These are phyloP conservation scores for Ciconia maguari DNA, from an alignment of 2,113 vertebrate genomes.

Conservation along the genomic window DNA sequence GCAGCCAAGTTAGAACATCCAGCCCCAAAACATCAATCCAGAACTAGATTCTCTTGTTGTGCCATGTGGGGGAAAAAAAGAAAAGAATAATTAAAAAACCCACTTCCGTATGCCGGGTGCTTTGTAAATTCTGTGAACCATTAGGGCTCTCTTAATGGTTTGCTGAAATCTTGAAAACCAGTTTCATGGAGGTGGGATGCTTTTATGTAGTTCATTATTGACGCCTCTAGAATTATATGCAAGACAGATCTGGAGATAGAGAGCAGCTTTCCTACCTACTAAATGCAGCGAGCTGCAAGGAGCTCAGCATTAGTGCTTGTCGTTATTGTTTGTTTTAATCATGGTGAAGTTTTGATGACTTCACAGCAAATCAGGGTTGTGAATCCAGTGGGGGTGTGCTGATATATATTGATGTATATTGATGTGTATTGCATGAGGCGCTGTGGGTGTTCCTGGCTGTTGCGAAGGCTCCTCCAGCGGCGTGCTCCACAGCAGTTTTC, in stretches of 20 bases:
- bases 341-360: not conserved
- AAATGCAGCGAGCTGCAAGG: not conserved
- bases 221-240: not conserved
- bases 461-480: not conserved
- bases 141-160: not conserved
- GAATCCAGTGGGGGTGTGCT: not conserved
- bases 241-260: not conserved
- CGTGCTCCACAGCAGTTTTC: not conserved
- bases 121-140: not conserved
- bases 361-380: not conserved
- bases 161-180: not conserved
- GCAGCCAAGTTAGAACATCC: not conserved
- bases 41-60: not conserved
- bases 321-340: not conserved
- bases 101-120: not conserved
- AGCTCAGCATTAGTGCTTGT: not conserved
- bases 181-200: not conserved
- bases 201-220: not conserved
- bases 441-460: not conserved
- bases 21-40: not conserved
- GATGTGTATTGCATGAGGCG: not conserved
- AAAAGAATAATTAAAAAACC: not conserved
- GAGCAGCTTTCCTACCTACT: not conserved
- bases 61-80: accelerated
- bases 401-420: accelerated